Evolutionary conservation across 2,888 invertebrate species (phyloP).

Genomic region (Dysmachus trigonus): DNA sequence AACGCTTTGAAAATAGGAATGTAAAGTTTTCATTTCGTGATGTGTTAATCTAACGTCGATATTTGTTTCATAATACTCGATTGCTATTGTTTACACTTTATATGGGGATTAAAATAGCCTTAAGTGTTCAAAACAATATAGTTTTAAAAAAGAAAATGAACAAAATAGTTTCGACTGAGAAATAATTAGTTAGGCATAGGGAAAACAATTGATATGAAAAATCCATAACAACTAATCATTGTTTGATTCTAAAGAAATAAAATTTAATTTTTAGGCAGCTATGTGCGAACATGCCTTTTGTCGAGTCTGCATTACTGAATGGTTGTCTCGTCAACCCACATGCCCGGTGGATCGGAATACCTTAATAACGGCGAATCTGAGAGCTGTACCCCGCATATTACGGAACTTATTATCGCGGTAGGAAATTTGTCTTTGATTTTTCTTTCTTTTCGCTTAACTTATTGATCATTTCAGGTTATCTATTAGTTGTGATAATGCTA

Average conservation of each 20-base stretch:
- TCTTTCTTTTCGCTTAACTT: background rate
- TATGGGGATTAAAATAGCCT: too few species aligned
- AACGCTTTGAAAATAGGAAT: too few species aligned
- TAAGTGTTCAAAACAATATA: too few species aligned
- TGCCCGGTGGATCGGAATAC: conserved; percentile 94
- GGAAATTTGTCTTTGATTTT: background rate
- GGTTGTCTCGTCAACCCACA: conserved; percentile 92
- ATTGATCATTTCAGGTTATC: conserved; percentile 70
- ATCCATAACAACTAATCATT: background rate
- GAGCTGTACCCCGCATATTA: conserved; percentile 92
- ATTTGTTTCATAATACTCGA: too few species aligned
- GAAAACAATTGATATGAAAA: too few species aligned
- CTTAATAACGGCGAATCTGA: conserved; percentile 86
- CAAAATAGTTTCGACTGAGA: too few species aligned
- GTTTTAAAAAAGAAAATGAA: too few species aligned
- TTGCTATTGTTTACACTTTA: too few species aligned
- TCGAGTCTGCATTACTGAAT: conserved; percentile 91
- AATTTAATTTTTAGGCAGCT: conserved; percentile 75
- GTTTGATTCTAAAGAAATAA: background rate
- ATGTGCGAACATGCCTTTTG: conserved; percentile 97
- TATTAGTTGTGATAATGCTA: conserved; percentile 90
- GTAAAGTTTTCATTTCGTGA: too few species aligned
- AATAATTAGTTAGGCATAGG: too few species aligned
- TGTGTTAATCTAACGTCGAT: too few species aligned
- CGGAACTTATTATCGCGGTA: conserved; percentile 89